These are phyloP conservation scores for Grallaria varia DNA, from an alignment of 2,113 vertebrate genomes.

Conservation along the genomic window DNA sequence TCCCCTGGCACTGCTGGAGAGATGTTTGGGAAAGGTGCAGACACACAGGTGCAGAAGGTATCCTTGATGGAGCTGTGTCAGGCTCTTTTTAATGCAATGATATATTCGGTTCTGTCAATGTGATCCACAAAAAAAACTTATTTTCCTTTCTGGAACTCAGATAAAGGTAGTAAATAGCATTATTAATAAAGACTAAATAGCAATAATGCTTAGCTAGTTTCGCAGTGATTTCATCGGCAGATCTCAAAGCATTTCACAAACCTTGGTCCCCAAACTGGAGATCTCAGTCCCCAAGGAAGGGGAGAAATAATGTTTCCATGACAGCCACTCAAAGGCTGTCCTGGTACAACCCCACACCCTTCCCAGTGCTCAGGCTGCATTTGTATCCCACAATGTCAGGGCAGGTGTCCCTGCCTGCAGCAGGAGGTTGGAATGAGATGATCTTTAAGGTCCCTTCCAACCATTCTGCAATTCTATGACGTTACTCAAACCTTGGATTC, in stretches of 20 bases:
- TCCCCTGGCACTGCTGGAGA: fast-evolving
- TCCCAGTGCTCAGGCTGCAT: not conserved
- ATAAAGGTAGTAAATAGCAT: not conserved
- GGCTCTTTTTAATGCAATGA: fast-evolving
- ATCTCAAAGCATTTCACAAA: not conserved
- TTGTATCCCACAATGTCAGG: not conserved
- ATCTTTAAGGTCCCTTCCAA: not conserved
- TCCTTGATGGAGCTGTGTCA: not conserved
- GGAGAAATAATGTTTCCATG: not conserved
- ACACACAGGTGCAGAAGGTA: not conserved
- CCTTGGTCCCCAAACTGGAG: not conserved
- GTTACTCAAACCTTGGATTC: not conserved
- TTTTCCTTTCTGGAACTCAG: not conserved
- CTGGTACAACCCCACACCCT: not conserved
- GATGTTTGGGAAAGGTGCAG: not conserved
- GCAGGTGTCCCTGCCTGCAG: not conserved
- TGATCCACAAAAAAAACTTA: fast-evolving
- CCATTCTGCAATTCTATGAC: fast-evolving
- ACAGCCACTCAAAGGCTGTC: fast-evolving
- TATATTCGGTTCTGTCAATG: not conserved
- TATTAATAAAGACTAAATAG: too few species aligned
- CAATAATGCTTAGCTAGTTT: not conserved
- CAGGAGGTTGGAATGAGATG: not conserved
- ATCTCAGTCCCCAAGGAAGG: not conserved
- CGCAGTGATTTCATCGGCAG: not conserved